Evolutionary conservation across 2,888 invertebrate species (phyloP).

Genomic region (Prostheceraeus crozeri): DNA sequence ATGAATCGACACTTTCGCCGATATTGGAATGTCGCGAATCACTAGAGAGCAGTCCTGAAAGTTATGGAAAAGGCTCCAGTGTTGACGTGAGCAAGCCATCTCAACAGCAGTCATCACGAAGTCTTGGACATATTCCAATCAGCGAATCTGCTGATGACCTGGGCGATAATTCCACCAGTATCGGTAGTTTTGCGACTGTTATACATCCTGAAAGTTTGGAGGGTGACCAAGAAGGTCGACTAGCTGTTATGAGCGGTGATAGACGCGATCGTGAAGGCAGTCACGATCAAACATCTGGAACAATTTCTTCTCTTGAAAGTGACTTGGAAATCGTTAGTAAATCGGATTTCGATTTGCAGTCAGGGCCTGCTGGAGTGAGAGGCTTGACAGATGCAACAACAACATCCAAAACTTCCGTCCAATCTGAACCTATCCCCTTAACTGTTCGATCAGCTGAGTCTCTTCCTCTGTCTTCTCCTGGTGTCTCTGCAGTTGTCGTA

Average conservation of each 20-base stretch:
- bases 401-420: neutral
- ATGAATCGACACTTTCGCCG: neutral
- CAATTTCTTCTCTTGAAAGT: conserved; percentile 16
- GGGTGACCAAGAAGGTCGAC: neutral
- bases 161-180: too few relatives aligned
- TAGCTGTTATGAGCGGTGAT: conserved; percentile 14
- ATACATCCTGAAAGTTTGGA: too few relatives aligned
- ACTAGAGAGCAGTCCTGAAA: conserved; percentile 27
- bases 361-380: neutral
- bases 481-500: neutral
- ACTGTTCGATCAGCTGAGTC: conserved; percentile 5
- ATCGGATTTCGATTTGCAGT: neutral
- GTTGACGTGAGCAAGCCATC: neutral
- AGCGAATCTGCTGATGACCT: conserved; percentile 11
- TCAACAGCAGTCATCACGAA: too few relatives aligned
- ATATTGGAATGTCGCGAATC: conserved; percentile 10
- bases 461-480: conserved; percentile 9
- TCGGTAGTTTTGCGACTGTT: conserved; percentile 17
- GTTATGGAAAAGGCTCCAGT: conserved; percentile 1
- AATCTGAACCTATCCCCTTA: conserved; percentile 14
- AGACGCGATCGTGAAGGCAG: too few relatives aligned
- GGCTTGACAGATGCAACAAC: neutral
- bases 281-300: too few relatives aligned
- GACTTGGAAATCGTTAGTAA: conserved; percentile 18
- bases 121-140: neutral